Evolutionary conservation across 1,140 invertebrate species (phyloP), one percentile per base, ranked within the genome.

Genomic region (Temnothorax nylanderi): DNA sequence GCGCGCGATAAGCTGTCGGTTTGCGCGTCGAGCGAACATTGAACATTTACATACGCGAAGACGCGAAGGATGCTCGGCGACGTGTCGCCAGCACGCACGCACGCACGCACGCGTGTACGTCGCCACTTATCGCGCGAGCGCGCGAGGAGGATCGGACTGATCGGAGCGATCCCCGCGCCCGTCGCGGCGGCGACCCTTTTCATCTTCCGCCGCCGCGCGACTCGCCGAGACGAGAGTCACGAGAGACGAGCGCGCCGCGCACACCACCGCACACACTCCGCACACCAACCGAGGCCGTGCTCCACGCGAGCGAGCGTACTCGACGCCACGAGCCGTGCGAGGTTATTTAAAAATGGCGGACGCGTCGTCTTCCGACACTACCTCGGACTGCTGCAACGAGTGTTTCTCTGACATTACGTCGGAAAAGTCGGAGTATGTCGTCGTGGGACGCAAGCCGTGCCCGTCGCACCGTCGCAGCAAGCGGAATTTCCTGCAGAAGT

Each of bases 281-380:
- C 26, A 26, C 26, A 26, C 26, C 26, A 26, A 26, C 26, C 26
- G 26, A 1, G 26, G 26, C 26, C 26, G 26, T 26, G 26, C 26
- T 26, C 62, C 41, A 72, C 41, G 69, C 69, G 49, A 26, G 47
- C 47, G 21, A 71, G 26, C 26, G 26, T 32, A 51, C 64, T 49
- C 58, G 80, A 77, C 75, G 80, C 56, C 77, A 78, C 77, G 64
- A 69, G 71, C n/a, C 60, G 65, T 76, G 76, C 88, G 87, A 92
- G 93, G 94, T 94, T 95, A 95, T 95, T 95, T 95, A 95, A 95
- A 95, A 95, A 95, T 95, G 95, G 95, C 94, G 93, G 95, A 95
- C 92, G 93, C 94, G 93, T 95, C 92, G 94, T 95, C 94, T 94
- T 95, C 94, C 93, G 94, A 95, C 87, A 95, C 94, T 94, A 95